Evolutionary conservation across 1,140 invertebrate genomes (phyloP).

Genomic region (Bombus fervidus): DNA sequence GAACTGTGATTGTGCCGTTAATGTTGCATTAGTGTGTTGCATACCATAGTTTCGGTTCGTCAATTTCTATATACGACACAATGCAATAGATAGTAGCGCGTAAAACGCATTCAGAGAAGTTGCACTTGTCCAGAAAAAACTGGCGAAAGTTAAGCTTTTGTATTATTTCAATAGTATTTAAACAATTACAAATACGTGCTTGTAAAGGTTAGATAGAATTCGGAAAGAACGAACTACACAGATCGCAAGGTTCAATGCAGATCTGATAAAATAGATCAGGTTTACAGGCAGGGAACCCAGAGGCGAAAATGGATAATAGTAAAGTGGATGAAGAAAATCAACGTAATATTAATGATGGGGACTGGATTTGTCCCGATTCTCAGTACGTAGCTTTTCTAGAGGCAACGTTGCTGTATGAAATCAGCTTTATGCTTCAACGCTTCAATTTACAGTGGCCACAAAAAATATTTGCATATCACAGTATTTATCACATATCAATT

Average conservation of each 20-base stretch:
- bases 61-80: slow-evolving; percentile 17
- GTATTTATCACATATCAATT: no score
- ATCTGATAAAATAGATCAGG: slow-evolving; percentile 1
- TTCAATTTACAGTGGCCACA: neutral
- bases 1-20: slow-evolving; percentile 35
- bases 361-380: slow-evolving; percentile 80
- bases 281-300: neutral
- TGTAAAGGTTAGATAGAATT: slow-evolving; percentile 31
- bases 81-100: slow-evolving; percentile 23
- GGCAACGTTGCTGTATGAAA: neutral
- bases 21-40: slow-evolving; percentile 21
- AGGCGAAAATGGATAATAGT: slow-evolving; percentile 67
- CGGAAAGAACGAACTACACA: neutral
- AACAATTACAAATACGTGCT: neutral
- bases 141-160: neutral
- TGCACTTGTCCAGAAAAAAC: neutral
- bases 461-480: no score
- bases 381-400: slow-evolving; percentile 72
- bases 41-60: slow-evolving; percentile 17
- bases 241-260: slow-evolving; percentile 11
- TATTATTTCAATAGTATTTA: neutral
- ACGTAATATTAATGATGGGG: slow-evolving; percentile 77
- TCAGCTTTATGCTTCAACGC: neutral
- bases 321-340: slow-evolving; percentile 78
- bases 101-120: neutral